Evolutionary conservation across 2,113 vertebrate species (phyloP).

Genomic region (Himantopus leucocephalus): DNA sequence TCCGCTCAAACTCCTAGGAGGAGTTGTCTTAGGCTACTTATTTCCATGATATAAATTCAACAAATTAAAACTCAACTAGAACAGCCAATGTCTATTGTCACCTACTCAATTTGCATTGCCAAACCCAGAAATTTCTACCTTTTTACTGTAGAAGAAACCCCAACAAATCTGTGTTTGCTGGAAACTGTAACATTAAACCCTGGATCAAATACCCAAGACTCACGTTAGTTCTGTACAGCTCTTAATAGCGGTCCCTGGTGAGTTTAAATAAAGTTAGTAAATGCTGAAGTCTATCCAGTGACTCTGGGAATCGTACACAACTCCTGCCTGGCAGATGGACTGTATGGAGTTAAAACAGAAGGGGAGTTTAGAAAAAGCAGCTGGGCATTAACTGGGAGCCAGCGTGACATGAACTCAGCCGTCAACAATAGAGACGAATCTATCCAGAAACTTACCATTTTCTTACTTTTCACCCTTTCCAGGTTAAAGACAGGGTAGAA

Average conservation of each 20-base stretch:
- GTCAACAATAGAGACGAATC: neutral
- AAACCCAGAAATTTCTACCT: neutral
- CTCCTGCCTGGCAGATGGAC: neutral
- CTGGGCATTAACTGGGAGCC: neutral
- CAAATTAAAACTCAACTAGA: neutral
- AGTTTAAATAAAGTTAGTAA: constrained; percentile 8
- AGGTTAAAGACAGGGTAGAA: neutral
- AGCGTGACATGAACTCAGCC: neutral
- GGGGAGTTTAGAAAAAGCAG: neutral
- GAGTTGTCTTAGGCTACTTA: neutral
- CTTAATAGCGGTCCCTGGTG: neutral
- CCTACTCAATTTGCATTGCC: neutral
- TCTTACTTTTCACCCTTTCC: neutral
- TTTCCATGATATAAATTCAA: neutral
- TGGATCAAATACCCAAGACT: neutral
- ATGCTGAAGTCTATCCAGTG: neutral
- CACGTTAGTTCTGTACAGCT: neutral
- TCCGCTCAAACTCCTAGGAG: neutral
- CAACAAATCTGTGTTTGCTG: neutral
- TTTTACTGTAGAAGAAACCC: neutral
- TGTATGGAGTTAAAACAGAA: neutral
- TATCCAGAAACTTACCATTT: neutral
- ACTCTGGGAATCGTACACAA: neutral
- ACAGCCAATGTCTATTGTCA: neutral
- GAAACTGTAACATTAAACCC: neutral